Conservation (phyloP, 2,888 invertebrate species). For the Mamestra brassicae region DNA sequence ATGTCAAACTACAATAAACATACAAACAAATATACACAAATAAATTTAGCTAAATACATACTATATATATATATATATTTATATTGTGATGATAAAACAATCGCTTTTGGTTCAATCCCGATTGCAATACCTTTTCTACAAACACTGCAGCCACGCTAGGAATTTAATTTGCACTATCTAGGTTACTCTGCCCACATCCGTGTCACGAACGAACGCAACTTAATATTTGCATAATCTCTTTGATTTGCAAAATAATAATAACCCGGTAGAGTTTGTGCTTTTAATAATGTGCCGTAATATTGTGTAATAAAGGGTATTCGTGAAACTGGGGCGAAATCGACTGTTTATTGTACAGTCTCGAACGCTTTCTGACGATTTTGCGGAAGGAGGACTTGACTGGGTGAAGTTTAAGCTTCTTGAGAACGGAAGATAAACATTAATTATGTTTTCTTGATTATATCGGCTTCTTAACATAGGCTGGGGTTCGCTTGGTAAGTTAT, state of each 20-base stretch:
- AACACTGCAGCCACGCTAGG: background rate
- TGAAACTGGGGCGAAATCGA: constrained; percentile 38
- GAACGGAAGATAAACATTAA: constrained; percentile 35
- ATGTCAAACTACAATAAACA: too few relatives aligned
- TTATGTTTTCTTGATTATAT: constrained; percentile 32
- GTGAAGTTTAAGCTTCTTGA: constrained; percentile 23
- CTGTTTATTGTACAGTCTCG: constrained; percentile 37
- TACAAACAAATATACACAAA: too few relatives aligned
- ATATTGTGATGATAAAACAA: background rate
- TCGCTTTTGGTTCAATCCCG: background rate
- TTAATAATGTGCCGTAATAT: constrained; percentile 66
- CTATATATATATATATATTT: too few relatives aligned
- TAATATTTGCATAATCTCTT: constrained; percentile 77
- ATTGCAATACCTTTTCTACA: background rate
- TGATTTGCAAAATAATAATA: constrained; percentile 81
- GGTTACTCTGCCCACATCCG: constrained; percentile 3
- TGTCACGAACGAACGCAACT: constrained; percentile 44
- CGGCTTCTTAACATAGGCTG: background rate
- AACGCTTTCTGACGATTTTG: constrained; percentile 26
- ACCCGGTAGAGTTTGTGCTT: constrained; percentile 67
- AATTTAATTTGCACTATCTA: constrained; percentile 13
- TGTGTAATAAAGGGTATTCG: constrained; percentile 47
- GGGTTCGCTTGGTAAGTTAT: background rate
- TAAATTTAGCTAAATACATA: too few relatives aligned
- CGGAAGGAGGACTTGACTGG: background rate